Percentiles rank a stretch among this genome's conserved stretches.
Conservation (phyloP, 2,113 vertebrate genomes). For the Gymnarchus niloticus region DNA sequence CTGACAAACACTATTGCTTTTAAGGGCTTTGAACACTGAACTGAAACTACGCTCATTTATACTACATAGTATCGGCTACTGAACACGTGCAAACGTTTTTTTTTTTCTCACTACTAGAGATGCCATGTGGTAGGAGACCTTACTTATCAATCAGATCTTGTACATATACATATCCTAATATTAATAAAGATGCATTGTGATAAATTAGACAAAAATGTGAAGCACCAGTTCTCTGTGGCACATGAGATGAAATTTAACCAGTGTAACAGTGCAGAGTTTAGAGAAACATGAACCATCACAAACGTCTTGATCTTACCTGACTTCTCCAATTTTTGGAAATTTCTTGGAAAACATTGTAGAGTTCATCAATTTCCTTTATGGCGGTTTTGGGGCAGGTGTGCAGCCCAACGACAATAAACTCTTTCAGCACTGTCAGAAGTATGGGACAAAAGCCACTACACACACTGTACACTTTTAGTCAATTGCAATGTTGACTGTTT, state of each 20-base stretch:
- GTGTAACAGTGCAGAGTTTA: not conserved
- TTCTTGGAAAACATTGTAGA: slow-evolving; percentile 60
- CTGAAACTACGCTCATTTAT: no score
- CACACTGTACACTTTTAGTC: not conserved
- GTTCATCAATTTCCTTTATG: slow-evolving; percentile 65
- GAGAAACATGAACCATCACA: not conserved
- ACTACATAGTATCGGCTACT: no score
- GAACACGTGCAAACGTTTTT: no score
- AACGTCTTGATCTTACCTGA: slow-evolving; percentile 47
- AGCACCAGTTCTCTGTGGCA: no score
- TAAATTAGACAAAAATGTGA: not conserved
- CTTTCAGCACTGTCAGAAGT: slow-evolving; percentile 56
- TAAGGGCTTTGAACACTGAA: no score
- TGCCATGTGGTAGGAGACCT: no score
- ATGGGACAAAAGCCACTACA: not conserved
- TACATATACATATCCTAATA: not conserved
- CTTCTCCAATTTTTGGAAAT: slow-evolving; percentile 63
- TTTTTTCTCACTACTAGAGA: no score
- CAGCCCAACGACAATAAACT: slow-evolving; percentile 68
- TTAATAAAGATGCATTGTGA: not conserved
- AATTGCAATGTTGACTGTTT: not conserved
- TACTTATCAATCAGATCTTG: no score
- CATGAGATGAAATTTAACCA: not conserved
- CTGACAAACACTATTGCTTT: no score
- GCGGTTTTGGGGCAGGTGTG: slow-evolving; percentile 66